Base-by-base conservation (phyloP, 1,140 invertebrate genomes). In the Lordiphosa clarofinis region DNA sequence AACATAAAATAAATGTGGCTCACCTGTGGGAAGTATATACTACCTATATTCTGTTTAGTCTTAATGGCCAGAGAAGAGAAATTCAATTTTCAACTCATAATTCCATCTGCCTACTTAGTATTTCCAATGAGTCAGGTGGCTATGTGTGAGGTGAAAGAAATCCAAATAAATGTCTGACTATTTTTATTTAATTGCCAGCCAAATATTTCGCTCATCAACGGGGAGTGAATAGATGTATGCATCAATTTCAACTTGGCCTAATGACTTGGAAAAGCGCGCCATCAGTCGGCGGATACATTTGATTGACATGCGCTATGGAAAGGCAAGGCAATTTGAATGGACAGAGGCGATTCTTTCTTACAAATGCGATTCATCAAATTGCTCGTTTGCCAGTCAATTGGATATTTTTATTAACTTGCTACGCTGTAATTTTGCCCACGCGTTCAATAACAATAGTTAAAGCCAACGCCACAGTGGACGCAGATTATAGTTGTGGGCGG, bases 291-390 rank as follows among this genome's bases (percentile, higher is more conserved):
- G 11, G 4, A 46, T 31, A 12, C 11, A 46, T 46, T 46, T 46
- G 43, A 46, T 46, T 46, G 43, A 46, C 31, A 13, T 46, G 43
- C 43, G 31, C 24, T 31, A 31, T n/a, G 43, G 43, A 46, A 24
- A 46, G 13, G 12, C 24, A 33, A 31, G 11, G 11, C 21, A 24
- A 24, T 24, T 24, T 24, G 21, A 24, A 24, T 24, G 4, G 21
- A 24, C 21, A 24, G 24, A 13, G 24, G 36, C 15, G 15, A 13
- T 37, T 36, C 50, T 48, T 43, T 59, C 48, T 57, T 44, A 44
- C 47, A 52, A 73, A 61, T 72, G 76, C 63, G 76, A 81, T 81
- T 66, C 79, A 82, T 81, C 76, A 81, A 73, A 61, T 55, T 43
- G 62, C 46, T 54, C 44, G 49, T 50, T 64, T 67, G 50, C n/a